phyloP scores from a whole-genome alignment of 30 jellyfish, hydroid and myxozoan species.

The Morbakka virulenta region DNA sequence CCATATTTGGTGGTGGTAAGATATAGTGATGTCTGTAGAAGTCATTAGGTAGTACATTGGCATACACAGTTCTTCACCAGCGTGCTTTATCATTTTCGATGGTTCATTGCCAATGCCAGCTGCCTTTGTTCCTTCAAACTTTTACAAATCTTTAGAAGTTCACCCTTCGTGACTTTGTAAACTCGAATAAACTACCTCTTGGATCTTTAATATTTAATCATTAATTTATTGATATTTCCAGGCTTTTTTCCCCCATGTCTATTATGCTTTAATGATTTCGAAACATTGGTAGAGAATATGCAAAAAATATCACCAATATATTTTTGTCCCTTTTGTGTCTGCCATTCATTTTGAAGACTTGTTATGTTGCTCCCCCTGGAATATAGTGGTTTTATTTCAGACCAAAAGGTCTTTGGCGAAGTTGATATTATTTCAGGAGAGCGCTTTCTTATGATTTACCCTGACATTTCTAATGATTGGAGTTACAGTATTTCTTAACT shows the following conservation, averaged over 20 bases:
- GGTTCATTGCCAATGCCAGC: constrained; percentile 18
- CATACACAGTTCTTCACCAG: constrained; percentile 37
- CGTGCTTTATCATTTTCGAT: constrained; percentile 22
- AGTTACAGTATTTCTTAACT: no score
- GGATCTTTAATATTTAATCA: constrained; percentile 4
- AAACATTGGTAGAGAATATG: constrained; percentile 2
- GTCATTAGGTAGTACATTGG: constrained; percentile 35
- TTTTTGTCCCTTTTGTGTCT: no score
- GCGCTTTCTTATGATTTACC: no score
- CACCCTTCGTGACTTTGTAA: constrained; percentile 4
- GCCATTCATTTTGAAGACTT: no score
- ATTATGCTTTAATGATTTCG: constrained; percentile 1
- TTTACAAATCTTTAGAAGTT: constrained; percentile 2
- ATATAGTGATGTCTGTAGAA: constrained; percentile 18
- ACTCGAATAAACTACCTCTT: neutral
- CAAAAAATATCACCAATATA: no score
- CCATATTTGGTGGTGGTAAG: constrained; percentile 20
- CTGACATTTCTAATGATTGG: no score
- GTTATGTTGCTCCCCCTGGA: no score
- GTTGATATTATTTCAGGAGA: no score
- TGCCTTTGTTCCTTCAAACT: constrained; percentile 13
- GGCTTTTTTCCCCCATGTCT: neutral
- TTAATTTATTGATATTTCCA: neutral
- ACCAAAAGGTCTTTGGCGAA: no score
- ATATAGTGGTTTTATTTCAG: no score